Base-by-base conservation (phyloP, 2,888 invertebrate species). In the Lepidocyrtoides sp. region DNA sequence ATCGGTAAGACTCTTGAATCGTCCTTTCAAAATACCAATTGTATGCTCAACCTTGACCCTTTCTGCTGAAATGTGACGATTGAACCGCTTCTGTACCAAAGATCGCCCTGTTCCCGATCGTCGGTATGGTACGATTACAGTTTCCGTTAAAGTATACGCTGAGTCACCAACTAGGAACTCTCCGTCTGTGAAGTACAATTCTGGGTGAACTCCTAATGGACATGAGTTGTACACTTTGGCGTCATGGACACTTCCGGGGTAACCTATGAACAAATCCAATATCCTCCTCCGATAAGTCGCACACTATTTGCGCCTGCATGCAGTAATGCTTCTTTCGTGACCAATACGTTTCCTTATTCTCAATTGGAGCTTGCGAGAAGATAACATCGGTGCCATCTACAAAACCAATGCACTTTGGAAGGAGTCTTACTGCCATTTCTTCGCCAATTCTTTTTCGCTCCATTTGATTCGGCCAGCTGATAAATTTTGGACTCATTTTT, bases 371-470 rank as follows among this genome's bases (percentile, higher is more conserved):
- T 29, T 89, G 17, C 10, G 36, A 75, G 14, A 91, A 81, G 0
- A 17, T 2, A 1, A 84, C 72, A 23, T 89, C 79, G 0, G 91
- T 89, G 0, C 91, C 91, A 26, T 91, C 91, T 0, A 91, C 60
- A 60, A 91, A 91, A 26, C 91, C 91, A 7, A 91, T 17, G 41
- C 91, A 91, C 26, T 91, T 91, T 0, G 91, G 91, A 0, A 91
- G 32, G 2, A 0, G 17, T 0, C 72, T 12, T 8, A 23, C 5
- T 20, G 85, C 84, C 91, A 91, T 89, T 23, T 63, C 26, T 0
- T 57, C n/a, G 5, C 79, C 75, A 14, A 91, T 51, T 29, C 14
- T 4, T 10, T 12, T 17, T 36, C 91, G 3, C 57, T 91, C 91
- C 14, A 48, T 63, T 0, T n/a, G 0, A n/a, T 23, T 29, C 3